A percentile compares a stretch with the other conserved stretches of the same genome.
These are phyloP conservation scores for Tinamus guttatus DNA, from an alignment of 2,113 vertebrate species.

Conservation along the genomic window DNA sequence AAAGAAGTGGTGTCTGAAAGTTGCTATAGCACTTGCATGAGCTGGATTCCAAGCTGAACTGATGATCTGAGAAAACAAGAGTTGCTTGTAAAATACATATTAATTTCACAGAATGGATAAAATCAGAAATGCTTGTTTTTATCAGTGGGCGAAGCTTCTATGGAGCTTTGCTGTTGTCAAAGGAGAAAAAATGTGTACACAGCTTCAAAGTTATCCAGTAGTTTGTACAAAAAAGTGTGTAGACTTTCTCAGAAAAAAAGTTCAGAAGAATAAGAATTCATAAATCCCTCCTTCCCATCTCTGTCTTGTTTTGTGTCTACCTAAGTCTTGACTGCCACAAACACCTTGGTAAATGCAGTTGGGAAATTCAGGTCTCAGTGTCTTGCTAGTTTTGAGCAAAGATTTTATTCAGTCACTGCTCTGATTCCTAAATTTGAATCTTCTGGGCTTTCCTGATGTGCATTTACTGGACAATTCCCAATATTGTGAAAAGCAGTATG, in stretches of 20 bases:
- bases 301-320: not conserved
- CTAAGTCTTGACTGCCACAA: not conserved
- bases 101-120: not conserved
- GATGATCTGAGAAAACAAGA: not conserved
- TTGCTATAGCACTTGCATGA: not conserved
- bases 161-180: not conserved
- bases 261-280: not conserved
- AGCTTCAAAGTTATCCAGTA: not conserved
- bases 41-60: not conserved
- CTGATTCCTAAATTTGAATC: not conserved
- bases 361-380: not conserved
- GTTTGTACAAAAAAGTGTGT: not conserved
- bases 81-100: not conserved
- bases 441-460: not conserved
- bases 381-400: not conserved
- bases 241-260: not conserved
- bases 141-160: not conserved
- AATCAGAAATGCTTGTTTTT: not conserved
- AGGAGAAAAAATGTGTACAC: not conserved
- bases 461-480: slow-evolving; percentile 9
- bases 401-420: not conserved
- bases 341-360: not conserved
- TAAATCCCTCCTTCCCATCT: not conserved
- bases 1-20: not conserved
- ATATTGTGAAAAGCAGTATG: not conserved